Evolutionary conservation across 2,888 invertebrate genomes (phyloP), one percentile per base, ranked within the genome.

Genomic region (Hypomecis atomaria): DNA sequence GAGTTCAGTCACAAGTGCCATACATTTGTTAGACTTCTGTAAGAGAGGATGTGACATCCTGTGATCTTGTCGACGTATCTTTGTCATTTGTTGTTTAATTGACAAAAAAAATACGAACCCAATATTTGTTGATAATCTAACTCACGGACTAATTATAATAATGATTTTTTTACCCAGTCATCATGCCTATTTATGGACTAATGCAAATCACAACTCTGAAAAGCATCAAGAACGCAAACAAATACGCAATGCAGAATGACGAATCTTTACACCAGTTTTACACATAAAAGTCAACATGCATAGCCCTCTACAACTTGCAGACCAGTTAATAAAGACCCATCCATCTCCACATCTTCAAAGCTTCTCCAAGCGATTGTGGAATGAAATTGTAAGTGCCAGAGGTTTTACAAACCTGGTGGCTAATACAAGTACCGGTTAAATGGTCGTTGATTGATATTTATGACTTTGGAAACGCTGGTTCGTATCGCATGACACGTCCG

Each of bases 381-480:
- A 37, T 42, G 11, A 43, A 42, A 38, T 42, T 5, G 49, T 37
- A 11, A 44, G 36, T 13, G 48, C 23, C 36, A 65, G 59, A 59
- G 76, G 5, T 78, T 81, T 66, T 11, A 11, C 59, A 63, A 71
- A 38, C 59, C 38, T 81, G 80, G 84, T 68, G 56, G 33, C 61
- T 67, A 66, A 69, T 65, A 75, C 77, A 61, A 63, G 69, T 45
- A 37, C 59, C 50, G 52, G 76, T 71, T 81, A 85, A 45, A 84
- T 83, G 80, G 79, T 73, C 68, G 77, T 77, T 86, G 85, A 88
- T 88, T 89, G 86, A 87, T 87, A 88, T 89, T 86, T 87, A 88
- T 86, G 86, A 80, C 79, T 85, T 84, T 80, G 77, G 77, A 84
- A 85, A 81, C 77, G 79, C 78, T 71, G 70, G 73, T 78, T 67